Conservation (phyloP, 2,888 invertebrate species). For the Drosophila antonietae region DNA sequence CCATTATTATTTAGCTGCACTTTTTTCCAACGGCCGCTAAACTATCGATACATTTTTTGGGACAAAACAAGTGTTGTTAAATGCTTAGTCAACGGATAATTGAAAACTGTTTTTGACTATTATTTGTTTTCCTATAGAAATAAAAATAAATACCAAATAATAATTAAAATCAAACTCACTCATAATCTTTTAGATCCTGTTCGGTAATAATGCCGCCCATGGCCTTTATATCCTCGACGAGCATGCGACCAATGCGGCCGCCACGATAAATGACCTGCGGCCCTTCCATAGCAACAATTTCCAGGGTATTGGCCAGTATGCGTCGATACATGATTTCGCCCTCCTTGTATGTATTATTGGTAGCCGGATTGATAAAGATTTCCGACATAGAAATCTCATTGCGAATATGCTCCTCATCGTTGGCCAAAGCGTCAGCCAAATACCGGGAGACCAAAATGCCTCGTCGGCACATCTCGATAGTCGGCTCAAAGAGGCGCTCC, state of each 20-base stretch:
- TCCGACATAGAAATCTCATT: slow-evolving; percentile 87
- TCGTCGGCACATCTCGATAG: slow-evolving; percentile 90
- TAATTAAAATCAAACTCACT: slow-evolving; percentile 84
- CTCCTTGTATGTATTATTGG: slow-evolving; percentile 81
- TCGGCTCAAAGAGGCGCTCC: slow-evolving; percentile 90
- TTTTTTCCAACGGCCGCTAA: neutral
- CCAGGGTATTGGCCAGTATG: slow-evolving; percentile 89
- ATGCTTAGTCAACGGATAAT: neutral
- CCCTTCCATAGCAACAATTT: slow-evolving; percentile 88
- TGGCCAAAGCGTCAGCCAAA: slow-evolving; percentile 86
- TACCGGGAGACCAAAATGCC: slow-evolving; percentile 90
- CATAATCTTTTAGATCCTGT: slow-evolving; percentile 90
- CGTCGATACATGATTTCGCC: slow-evolving; percentile 89
- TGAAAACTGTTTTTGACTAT: neutral
- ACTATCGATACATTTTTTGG: neutral
- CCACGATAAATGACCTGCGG: slow-evolving; percentile 91
- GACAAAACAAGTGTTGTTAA: neutral
- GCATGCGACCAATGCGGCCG: slow-evolving; percentile 87
- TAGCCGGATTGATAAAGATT: slow-evolving; percentile 88
- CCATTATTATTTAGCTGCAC: neutral
- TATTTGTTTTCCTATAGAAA: neutral
- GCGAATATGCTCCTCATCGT: slow-evolving; percentile 86
- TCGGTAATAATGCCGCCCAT: slow-evolving; percentile 91
- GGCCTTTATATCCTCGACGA: slow-evolving; percentile 88
- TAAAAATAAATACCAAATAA: neutral